Evolutionary conservation across 2,797 vertebrate genomes (phyloP).

Genomic region (Pangasius djambal): DNA sequence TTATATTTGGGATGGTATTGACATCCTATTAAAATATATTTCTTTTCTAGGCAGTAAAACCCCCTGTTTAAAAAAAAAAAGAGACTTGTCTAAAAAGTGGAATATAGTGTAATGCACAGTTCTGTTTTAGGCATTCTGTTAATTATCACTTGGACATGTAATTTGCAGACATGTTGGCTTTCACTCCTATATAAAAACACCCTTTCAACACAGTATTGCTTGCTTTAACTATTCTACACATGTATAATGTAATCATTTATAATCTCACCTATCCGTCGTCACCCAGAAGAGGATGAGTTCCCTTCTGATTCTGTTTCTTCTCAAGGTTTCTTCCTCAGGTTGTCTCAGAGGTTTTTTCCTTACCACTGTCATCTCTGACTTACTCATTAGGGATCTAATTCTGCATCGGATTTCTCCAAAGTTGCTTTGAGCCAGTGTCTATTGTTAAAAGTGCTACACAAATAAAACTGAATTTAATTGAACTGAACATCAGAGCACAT

Average conservation of each 20-base stretch:
- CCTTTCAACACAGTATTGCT: neutral
- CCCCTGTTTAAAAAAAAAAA: slow-evolving; percentile 38
- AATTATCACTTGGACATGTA: neutral
- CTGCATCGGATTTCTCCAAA: neutral
- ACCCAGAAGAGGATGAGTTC: neutral
- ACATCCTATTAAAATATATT: neutral
- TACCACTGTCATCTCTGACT: neutral
- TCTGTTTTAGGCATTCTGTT: neutral
- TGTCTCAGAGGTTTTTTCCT: neutral
- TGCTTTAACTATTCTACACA: neutral
- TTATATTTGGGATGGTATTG: neutral
- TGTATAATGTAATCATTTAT: neutral
- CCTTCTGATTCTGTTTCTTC: neutral
- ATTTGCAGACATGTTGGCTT: neutral
- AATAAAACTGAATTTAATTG: neutral
- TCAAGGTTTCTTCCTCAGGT: neutral
- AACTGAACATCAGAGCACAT: neutral
- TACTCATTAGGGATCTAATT: neutral
- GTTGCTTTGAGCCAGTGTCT: slow-evolving; percentile 1
- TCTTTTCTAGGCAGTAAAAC: slow-evolving; percentile 54
- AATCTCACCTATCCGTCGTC: neutral
- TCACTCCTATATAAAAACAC: neutral
- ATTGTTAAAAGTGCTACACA: neutral
- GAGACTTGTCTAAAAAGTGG: neutral
- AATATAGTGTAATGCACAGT: neutral